These are phyloP conservation scores for Disparrhopalites patrizii DNA, from an alignment of 2,888 invertebrate species.

Conservation along the genomic window DNA sequence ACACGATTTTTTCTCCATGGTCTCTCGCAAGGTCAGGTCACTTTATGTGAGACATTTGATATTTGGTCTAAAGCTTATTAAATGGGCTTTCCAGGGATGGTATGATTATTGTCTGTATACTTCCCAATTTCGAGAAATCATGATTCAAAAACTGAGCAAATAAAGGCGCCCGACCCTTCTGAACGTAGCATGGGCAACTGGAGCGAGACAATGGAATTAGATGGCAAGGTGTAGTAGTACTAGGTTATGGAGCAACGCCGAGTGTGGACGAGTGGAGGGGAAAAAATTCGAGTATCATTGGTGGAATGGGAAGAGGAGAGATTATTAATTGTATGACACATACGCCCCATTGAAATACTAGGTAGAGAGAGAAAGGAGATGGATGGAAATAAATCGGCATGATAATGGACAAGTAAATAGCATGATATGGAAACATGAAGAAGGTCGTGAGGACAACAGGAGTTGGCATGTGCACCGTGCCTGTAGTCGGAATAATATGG, in stretches of 20 bases:
- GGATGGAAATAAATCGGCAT: slow-evolving; percentile 25
- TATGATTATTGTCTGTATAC: too few species aligned
- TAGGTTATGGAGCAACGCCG: neutral
- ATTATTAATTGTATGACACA: slow-evolving; percentile 18
- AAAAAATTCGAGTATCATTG: neutral
- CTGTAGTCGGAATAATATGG: neutral
- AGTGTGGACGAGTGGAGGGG: neutral
- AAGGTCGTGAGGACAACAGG: slow-evolving; percentile 2
- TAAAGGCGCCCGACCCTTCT: too few species aligned
- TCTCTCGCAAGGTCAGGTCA: too few species aligned
- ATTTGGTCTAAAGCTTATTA: too few species aligned
- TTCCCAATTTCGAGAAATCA: too few species aligned
- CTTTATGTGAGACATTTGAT: too few species aligned
- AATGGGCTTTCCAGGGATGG: too few species aligned
- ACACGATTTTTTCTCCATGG: too few species aligned
- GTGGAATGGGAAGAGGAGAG: slow-evolving; percentile 3
- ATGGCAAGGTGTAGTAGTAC: neutral
- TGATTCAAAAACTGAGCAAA: too few species aligned
- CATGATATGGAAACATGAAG: slow-evolving; percentile 14
- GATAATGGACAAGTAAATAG: slow-evolving; percentile 26
- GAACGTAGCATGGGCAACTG: too few species aligned
- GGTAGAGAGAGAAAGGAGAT: neutral
- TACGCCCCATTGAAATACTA: slow-evolving; percentile 18
- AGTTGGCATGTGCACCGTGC: neutral
- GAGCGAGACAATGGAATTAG: neutral